Conservation (phyloP, 2,888 invertebrate species). For the Synanthedon myopaeformis region DNA sequence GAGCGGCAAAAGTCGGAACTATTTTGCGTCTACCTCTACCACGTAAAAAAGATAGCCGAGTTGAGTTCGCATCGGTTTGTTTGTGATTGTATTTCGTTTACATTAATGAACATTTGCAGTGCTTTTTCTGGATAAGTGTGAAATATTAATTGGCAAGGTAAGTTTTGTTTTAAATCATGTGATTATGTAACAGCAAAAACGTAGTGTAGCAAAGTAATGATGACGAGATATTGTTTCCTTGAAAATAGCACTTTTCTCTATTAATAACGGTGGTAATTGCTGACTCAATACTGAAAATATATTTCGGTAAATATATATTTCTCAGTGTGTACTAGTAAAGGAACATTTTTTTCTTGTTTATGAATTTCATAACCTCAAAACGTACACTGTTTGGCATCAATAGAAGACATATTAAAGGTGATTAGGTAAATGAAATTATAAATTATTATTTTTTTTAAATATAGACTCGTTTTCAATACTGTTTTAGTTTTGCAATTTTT, state of each 20-base stretch:
- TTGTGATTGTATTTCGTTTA: not conserved
- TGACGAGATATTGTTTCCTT: conserved; percentile 23
- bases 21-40: conserved; percentile 30
- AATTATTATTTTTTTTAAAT: too few species aligned
- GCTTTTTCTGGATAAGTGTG: not conserved
- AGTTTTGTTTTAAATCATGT: conserved; percentile 20
- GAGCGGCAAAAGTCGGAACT: conserved; percentile 26
- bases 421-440: too few species aligned
- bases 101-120: not conserved
- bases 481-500: not conserved
- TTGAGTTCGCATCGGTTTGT: not conserved
- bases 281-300: not conserved
- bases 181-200: conserved; percentile 45
- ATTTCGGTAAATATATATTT: not conserved
- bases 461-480: not conserved
- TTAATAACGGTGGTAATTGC: not conserved
- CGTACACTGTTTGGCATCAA: too few species aligned
- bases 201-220: conserved; percentile 14
- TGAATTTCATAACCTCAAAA: too few species aligned
- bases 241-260: not conserved
- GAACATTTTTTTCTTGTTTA: too few species aligned
- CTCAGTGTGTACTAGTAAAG: not conserved
- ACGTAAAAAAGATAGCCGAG: not conserved
- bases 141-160: conserved; percentile 29
- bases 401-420: too few species aligned